These are phyloP conservation scores for Notolabrus celidotus DNA, from an alignment of 2,797 vertebrate species.

Conservation along the genomic window DNA sequence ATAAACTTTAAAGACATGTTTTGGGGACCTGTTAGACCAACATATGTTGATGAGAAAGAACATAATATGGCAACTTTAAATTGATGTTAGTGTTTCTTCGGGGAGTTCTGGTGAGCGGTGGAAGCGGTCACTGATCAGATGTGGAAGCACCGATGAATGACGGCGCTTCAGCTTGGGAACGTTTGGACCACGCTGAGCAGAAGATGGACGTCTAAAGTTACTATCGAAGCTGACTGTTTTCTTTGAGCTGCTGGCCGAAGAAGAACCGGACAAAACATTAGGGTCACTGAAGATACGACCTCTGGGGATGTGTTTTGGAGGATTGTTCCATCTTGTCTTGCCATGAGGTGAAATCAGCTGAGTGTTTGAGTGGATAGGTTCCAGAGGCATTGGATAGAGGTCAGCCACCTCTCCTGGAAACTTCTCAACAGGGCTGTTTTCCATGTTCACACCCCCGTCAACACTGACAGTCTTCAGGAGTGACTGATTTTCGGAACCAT, in stretches of 20 bases:
- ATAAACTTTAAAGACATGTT: too few relatives aligned
- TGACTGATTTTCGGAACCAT: rapidly evolving
- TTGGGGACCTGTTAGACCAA: too few relatives aligned
- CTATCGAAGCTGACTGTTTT: rapidly evolving
- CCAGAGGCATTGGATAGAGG: not conserved
- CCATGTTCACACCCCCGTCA: rapidly evolving
- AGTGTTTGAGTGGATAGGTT: not conserved
- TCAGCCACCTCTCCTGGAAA: not conserved
- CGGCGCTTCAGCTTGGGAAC: rapidly evolving
- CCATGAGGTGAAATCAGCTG: rapidly evolving
- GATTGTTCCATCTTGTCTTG: not conserved
- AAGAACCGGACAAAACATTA: rapidly evolving
- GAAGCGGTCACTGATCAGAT: rapidly evolving
- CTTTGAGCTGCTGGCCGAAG: not conserved
- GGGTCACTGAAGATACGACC: slow-evolving; percentile 5
- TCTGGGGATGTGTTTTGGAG: not conserved
- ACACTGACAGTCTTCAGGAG: rapidly evolving
- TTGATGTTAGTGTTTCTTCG: not conserved
- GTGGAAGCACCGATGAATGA: rapidly evolving
- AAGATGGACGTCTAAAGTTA: rapidly evolving
- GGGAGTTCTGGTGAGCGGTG: rapidly evolving
- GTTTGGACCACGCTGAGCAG: rapidly evolving
- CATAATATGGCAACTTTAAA: too few relatives aligned
- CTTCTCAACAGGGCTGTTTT: rapidly evolving
- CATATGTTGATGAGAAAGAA: too few relatives aligned